phyloP scores from a whole-genome alignment of 2,113 vertebrate species.

The Cheilinus undulatus region DNA sequence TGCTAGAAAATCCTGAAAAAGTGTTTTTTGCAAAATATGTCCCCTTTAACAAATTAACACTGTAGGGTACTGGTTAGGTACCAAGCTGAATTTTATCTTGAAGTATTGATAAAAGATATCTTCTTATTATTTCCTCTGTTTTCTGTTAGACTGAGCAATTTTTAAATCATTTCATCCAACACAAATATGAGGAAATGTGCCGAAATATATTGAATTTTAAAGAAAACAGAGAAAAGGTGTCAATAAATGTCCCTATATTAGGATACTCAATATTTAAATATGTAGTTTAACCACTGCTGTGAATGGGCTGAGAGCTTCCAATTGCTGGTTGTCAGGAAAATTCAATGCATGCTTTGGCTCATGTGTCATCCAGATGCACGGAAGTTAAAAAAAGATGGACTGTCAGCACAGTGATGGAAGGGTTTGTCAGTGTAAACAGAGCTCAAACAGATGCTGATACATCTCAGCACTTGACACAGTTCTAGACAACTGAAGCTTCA shows the following conservation, averaged over 20 bases:
- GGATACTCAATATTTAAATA: background rate
- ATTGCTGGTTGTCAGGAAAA: background rate
- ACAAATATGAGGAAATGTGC: background rate
- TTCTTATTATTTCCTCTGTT: no score
- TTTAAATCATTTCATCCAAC: background rate
- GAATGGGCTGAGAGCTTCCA: background rate
- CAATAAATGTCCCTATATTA: background rate
- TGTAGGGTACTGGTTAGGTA: no score
- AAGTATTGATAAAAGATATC: no score
- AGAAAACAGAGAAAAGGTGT: background rate
- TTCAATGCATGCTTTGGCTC: background rate
- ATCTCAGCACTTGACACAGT: background rate
- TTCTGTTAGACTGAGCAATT: no score
- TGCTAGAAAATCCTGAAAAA: no score
- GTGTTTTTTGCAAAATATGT: no score
- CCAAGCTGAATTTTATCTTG: no score
- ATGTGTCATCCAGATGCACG: background rate
- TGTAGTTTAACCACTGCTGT: background rate
- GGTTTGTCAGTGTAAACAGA: constrained; percentile 1
- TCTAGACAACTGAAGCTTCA: background rate
- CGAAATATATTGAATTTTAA: background rate
- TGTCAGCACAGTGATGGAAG: constrained; percentile 2
- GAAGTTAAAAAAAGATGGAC: constrained; percentile 2
- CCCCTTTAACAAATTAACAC: no score
- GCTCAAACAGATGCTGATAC: constrained; percentile 1